Percentiles rank a stretch among this genome's conserved stretches.
These are phyloP conservation scores for Crioceris asparagi DNA, from an alignment of 2,888 invertebrate species.

Conservation along the genomic window DNA sequence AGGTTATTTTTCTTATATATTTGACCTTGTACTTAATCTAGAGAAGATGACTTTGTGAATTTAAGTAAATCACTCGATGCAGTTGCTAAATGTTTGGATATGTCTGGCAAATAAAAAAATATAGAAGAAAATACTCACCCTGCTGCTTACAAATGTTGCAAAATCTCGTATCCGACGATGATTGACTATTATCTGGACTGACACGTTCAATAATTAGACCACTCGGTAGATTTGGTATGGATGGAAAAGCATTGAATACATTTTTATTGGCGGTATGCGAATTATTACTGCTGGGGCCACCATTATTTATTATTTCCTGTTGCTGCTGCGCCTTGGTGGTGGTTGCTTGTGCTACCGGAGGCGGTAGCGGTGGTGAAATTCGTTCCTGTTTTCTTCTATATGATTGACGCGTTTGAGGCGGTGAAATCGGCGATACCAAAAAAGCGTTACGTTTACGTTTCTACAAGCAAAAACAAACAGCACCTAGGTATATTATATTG, in stretches of 20 bases:
- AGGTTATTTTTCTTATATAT: too few species aligned
- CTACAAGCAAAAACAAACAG: slow-evolving; percentile 31
- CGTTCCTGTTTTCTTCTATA: slow-evolving; percentile 31
- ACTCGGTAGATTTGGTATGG: slow-evolving; percentile 43
- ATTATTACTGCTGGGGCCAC: neutral
- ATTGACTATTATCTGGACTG: slow-evolving; percentile 30
- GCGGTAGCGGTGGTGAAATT: slow-evolving; percentile 20
- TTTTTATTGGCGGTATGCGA: slow-evolving; percentile 7
- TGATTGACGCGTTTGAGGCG: slow-evolving; percentile 42
- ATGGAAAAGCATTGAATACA: slow-evolving; percentile 23
- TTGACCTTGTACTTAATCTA: too few species aligned
- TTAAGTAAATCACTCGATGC: too few species aligned
- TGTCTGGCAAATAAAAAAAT: too few species aligned
- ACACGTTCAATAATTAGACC: slow-evolving; percentile 44
- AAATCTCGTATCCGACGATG: slow-evolving; percentile 32
- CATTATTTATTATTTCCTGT: neutral
- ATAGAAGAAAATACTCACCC: too few species aligned
- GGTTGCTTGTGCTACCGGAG: neutral
- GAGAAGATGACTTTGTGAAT: too few species aligned
- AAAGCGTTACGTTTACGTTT: slow-evolving; percentile 41
- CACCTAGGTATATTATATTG: too few species aligned
- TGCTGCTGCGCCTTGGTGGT: neutral
- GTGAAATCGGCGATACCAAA: slow-evolving; percentile 39
- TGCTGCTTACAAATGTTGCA: slow-evolving; percentile 42
- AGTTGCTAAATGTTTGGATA: too few species aligned